phyloP scores from a whole-genome alignment of 2,888 invertebrate species.

The Scaptomyza flava region DNA sequence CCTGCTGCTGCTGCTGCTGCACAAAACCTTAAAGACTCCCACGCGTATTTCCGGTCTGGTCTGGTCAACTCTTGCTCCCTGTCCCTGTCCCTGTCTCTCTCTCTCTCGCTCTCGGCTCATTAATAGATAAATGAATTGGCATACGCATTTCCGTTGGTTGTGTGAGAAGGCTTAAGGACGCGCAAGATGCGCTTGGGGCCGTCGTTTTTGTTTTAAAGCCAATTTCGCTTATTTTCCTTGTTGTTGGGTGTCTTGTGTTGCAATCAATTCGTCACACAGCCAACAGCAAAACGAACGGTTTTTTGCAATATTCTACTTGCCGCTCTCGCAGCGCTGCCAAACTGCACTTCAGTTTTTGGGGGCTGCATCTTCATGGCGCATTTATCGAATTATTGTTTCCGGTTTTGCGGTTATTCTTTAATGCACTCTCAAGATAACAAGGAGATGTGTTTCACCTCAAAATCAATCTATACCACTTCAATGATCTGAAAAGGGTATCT shows the following conservation, averaged over 20 bases:
- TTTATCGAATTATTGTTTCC: slow-evolving; percentile 82
- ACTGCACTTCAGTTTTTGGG: slow-evolving; percentile 12
- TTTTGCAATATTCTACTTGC: slow-evolving; percentile 17
- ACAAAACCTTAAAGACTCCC: slow-evolving; percentile 50
- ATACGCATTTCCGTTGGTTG: slow-evolving; percentile 70
- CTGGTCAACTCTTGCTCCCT: background rate
- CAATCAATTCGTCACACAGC: slow-evolving; percentile 68
- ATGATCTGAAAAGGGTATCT: slow-evolving; percentile 7
- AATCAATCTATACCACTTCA: no score
- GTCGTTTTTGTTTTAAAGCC: slow-evolving; percentile 46
- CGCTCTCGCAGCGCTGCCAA: background rate
- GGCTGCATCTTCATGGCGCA: slow-evolving; percentile 65
- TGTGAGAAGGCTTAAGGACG: background rate
- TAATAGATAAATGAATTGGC: slow-evolving; percentile 72
- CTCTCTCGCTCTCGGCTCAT: slow-evolving; percentile 42
- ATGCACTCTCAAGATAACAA: slow-evolving; percentile 1
- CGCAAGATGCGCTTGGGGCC: slow-evolving; percentile 23
- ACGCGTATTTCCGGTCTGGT: slow-evolving; percentile 66
- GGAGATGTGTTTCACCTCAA: background rate
- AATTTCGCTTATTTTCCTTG: slow-evolving; percentile 34
- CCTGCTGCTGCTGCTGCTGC: slow-evolving; percentile 12
- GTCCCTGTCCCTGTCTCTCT: slow-evolving; percentile 7
- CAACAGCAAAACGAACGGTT: slow-evolving; percentile 60
- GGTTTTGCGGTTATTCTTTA: slow-evolving; percentile 50
- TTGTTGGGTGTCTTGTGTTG: slow-evolving; percentile 19